phyloP scores from a whole-genome alignment of 2,888 invertebrate species.

The Ophion ventricosus region DNA sequence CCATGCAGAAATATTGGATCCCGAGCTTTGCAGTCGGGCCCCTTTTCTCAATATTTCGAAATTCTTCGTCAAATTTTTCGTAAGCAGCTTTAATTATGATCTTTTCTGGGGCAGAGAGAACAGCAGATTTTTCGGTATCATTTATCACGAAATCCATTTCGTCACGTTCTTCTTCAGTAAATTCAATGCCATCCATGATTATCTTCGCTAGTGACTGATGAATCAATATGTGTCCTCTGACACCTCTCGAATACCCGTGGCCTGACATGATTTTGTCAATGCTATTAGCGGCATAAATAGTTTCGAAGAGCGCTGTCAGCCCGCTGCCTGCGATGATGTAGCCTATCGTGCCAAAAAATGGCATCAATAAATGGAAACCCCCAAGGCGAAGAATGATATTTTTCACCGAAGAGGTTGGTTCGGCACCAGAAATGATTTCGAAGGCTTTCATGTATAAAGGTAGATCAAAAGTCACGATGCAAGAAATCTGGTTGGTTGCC shows the following conservation, averaged over 20 bases:
- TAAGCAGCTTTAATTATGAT: slow-evolving; percentile 34
- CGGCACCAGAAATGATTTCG: slow-evolving; percentile 45
- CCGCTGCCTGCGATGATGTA: slow-evolving; percentile 73
- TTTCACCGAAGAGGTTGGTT: slow-evolving; percentile 37
- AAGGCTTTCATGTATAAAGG: slow-evolving; percentile 64
- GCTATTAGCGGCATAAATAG: slow-evolving; percentile 70
- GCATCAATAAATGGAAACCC: slow-evolving; percentile 74
- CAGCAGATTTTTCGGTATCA: slow-evolving; percentile 27
- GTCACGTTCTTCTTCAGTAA: slow-evolving; percentile 54
- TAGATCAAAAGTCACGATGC: slow-evolving; percentile 50
- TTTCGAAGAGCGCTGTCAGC: slow-evolving; percentile 67
- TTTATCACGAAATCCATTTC: slow-evolving; percentile 38
- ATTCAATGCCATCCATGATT: slow-evolving; percentile 56
- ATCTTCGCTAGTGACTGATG: slow-evolving; percentile 65
- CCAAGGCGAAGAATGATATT: slow-evolving; percentile 68
- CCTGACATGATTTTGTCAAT: slow-evolving; percentile 72
- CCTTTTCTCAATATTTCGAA: slow-evolving; percentile 59
- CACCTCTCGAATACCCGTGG: slow-evolving; percentile 72
- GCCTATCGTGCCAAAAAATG: slow-evolving; percentile 70
- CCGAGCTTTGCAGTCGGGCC: slow-evolving; percentile 71
- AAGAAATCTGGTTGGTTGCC: slow-evolving; percentile 40
- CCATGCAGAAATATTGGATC: slow-evolving; percentile 69
- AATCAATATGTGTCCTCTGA: slow-evolving; percentile 71
- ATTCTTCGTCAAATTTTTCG: slow-evolving; percentile 63
- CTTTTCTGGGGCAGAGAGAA: slow-evolving; percentile 24